Base-by-base conservation (phyloP, 2,113 vertebrate genomes). In the Epinephelus cyanopodus region DNA sequence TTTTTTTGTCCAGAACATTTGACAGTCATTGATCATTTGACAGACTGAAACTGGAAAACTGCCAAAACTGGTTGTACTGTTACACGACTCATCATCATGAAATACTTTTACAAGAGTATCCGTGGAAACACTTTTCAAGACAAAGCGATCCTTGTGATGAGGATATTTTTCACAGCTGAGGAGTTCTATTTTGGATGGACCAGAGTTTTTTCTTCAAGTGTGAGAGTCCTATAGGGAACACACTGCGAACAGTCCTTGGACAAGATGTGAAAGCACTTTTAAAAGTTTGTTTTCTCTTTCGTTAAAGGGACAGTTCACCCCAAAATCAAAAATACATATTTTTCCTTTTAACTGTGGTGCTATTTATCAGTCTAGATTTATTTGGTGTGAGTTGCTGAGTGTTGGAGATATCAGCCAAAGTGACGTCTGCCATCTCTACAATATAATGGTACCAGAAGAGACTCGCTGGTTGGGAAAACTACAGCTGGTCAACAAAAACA, bases 181-280 rank as follows among this genome's bases (percentile, higher is more conserved):
- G 60, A 67, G 19, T 66, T 65, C 17, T 69, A 42, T 66, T 75
- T 73, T 64, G 64, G 70, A 74, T 23, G 37, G 45, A 80, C 53
- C 52, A 53, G 10, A 70, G 2, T 56, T 50, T 58, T 72, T 85
- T 19, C 65, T 52, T 42, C 8, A n/a, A 58, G 17, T 70, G 21
- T 18, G 5, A 37, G 33, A 60, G 14, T 62, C 21, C 19, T 45
- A 0, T 67, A 14, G 7, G 23, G 57, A 68, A 12, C 25, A 15
- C 25, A 15, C 63, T 57, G 21, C 52, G n/a, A 50, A 45, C 33
- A 47, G 19, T 56, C 83, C 15, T 63, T 6, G 18, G 57, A 25
- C 63, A 14, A 52, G 58, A 84, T 70, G 48, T 78, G 37, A 72
- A 54, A 86, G 45, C 68, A 74, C 68, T 50, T 88, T 79, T 58